Conservation (phyloP, 2,888 invertebrate species). For the Lymantria dispar region DNA sequence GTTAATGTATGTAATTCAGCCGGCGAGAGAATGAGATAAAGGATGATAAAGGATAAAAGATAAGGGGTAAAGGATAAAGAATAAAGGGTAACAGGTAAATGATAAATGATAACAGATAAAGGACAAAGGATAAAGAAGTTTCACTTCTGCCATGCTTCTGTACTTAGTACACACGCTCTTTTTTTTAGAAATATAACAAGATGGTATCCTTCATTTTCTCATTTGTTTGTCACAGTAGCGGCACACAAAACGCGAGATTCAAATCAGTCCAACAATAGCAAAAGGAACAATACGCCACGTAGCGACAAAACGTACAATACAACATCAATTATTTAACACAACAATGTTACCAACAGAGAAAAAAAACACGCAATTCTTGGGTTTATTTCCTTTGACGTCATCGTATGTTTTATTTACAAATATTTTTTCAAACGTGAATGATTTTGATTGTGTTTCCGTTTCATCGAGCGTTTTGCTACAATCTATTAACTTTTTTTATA, state of each 20-base stretch:
- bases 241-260: slow-evolving; percentile 35
- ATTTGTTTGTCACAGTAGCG: slow-evolving; percentile 11
- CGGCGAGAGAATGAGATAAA: no score
- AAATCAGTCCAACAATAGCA: slow-evolving; percentile 38
- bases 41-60: no score
- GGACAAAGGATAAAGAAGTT: no score
- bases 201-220: not conserved
- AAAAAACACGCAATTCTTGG: not conserved
- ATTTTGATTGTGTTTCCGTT: not conserved
- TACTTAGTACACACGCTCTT: no score
- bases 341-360: slow-evolving; percentile 8
- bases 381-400: slow-evolving; percentile 4
- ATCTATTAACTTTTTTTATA: no score
- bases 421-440: not conserved
- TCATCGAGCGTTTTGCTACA: not conserved
- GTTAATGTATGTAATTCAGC: no score
- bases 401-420: not conserved
- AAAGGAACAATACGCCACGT: slow-evolving; percentile 31
- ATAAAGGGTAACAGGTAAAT: no score
- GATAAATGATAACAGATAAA: no score
- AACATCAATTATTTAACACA: slow-evolving; percentile 32
- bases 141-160: no score
- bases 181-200: no score
- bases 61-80: no score
- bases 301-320: slow-evolving; percentile 33